Base-by-base conservation (phyloP, 2,888 invertebrate species). In the Vesta saturnalis region DNA sequence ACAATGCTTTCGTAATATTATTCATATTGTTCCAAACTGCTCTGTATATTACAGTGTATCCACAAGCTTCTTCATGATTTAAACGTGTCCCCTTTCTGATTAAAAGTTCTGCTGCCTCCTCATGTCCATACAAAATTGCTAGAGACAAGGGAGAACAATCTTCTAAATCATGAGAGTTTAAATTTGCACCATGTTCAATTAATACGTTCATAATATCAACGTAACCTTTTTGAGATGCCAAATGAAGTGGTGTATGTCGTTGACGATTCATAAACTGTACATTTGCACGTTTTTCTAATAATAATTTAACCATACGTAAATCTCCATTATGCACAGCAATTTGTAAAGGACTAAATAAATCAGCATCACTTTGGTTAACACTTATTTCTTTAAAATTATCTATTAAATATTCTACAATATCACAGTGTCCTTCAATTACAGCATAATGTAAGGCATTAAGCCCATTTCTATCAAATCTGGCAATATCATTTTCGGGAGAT, bases 381-480 rank as follows among this genome's bases (percentile, higher is more conserved):
- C 87, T 88, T 78, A 89, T 87, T 46, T 89, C 90, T 86, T 76
- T 69, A 73, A 84, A 83, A 16, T 75, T 78, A 55, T 77, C 74
- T 66, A 90, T 77, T 58, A 92, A 84, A 69, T 90, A 84, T 60
- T 87, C 85, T 0, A 91, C 87, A 78, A 90, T 88, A 58, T 87
- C 88, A 57, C 85, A 77, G 79, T 90, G 89, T 0, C 91, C 91
- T 75, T 89, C 87, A 70, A 89, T 89, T 12, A 90, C 89, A 19
- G 92, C 92, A 85, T 93, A 93, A 81, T 93, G 92, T 63, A 93
- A 81, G 0, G 92, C 91, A 67, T 91, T 90, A 76, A 89, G 87
- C 73, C 88, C 89, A 76, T 87, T 88, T 5, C 86, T 85, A 83
- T 91, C 91, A 74, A 89, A 87, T 74, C 89, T 86, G 74, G 90